Evolutionary conservation across 2,888 invertebrate species (phyloP).

Genomic region (Ormyrus labotus): DNA sequence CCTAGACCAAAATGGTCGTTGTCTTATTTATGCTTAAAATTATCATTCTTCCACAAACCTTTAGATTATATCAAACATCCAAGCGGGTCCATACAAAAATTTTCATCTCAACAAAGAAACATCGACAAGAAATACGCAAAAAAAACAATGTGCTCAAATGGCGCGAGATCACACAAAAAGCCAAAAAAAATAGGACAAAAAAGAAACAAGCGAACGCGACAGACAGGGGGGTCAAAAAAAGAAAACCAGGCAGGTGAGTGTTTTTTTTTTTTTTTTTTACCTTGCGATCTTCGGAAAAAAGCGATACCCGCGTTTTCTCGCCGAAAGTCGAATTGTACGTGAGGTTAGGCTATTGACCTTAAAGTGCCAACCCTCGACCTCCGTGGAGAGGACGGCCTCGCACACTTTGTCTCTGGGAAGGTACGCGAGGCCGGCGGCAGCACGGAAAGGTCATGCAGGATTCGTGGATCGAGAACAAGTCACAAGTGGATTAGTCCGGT

Average conservation of each 20-base stretch:
- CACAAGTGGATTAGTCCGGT: neutral
- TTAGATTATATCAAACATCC: no score
- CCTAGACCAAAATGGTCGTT: no score
- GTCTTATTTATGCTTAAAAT: no score
- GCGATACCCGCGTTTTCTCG: constrained; percentile 74
- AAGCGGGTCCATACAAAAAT: no score
- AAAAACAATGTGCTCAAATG: no score
- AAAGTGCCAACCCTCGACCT: constrained; percentile 73
- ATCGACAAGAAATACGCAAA: no score
- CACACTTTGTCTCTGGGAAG: constrained; percentile 72
- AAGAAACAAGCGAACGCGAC: constrained; percentile 39
- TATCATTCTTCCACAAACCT: no score
- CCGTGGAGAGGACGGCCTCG: constrained; percentile 73
- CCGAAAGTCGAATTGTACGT: constrained; percentile 73
- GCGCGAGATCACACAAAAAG: no score
- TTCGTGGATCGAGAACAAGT: no score
- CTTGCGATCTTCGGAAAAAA: constrained; percentile 74
- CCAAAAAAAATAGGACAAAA: neutral
- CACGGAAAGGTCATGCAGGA: constrained; percentile 19
- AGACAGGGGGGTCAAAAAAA: neutral
- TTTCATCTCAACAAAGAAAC: no score
- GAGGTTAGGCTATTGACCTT: constrained; percentile 73
- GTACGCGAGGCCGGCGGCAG: neutral
- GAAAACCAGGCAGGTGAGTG: neutral
- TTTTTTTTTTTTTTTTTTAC: constrained; percentile 61